phyloP scores from a whole-genome alignment of 2,888 invertebrate genomes.

The Drosophila borealis region DNA sequence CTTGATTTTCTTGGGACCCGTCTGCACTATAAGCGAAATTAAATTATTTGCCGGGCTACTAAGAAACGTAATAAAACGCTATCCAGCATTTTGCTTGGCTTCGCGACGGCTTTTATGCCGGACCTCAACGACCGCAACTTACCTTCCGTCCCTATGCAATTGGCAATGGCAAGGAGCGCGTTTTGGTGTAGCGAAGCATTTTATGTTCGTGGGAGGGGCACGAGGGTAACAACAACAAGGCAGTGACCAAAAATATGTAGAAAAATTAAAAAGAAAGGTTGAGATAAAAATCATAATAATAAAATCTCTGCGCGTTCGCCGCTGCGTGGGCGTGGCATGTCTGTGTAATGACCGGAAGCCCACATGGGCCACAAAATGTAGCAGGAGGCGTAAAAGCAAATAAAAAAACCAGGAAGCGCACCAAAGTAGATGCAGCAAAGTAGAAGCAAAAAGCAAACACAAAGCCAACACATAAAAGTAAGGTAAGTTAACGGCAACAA shows the following conservation, averaged over 20 bases:
- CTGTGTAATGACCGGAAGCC: constrained; percentile 74
- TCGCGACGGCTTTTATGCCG: neutral
- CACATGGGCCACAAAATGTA: constrained; percentile 52
- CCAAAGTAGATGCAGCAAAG: constrained; percentile 30
- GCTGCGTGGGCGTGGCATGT: constrained; percentile 42
- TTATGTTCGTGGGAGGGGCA: constrained; percentile 30
- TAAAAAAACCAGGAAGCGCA: constrained; percentile 46
- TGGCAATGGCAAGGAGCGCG: constrained; percentile 43
- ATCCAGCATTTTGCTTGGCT: constrained; percentile 30
- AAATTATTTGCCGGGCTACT: constrained; percentile 67
- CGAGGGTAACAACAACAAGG: constrained; percentile 53
- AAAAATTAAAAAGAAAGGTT: constrained; percentile 66
- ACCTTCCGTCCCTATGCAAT: constrained; percentile 71
- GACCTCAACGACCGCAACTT: constrained; percentile 49
- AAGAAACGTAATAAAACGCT: constrained; percentile 73
- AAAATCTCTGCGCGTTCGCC: constrained; percentile 61
- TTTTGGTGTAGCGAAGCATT: constrained; percentile 26
- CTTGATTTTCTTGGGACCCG: constrained; percentile 24
- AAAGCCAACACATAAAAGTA: constrained; percentile 47
- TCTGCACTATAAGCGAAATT: constrained; percentile 65
- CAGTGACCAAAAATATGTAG: constrained; percentile 62
- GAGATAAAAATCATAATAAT: constrained; percentile 66
- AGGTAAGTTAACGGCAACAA: constrained; percentile 55
- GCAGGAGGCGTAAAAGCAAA: constrained; percentile 54
- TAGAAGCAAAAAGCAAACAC: constrained; percentile 54